phyloP scores from a whole-genome alignment of 2,113 vertebrate species.

The Peromyscus maniculatus region DNA sequence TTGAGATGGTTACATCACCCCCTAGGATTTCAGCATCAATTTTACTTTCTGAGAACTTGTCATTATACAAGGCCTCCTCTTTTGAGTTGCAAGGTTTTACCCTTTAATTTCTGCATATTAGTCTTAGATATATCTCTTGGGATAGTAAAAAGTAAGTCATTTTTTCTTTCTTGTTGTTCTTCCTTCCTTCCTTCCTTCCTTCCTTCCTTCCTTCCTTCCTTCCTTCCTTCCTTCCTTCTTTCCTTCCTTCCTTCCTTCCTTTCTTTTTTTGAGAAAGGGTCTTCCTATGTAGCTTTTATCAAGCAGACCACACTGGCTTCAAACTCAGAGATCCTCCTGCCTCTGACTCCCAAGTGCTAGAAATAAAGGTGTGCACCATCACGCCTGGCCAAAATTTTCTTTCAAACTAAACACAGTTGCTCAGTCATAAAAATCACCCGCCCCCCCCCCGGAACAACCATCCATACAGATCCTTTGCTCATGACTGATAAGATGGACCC shows the following conservation, averaged over 20 bases:
- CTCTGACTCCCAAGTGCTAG: neutral
- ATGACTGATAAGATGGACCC: neutral
- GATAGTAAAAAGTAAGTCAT: neutral
- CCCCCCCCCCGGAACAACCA: neutral
- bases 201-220: too few species aligned
- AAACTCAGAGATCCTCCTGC: neutral
- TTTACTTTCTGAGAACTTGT: slow-evolving; percentile 11
- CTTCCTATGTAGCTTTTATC: neutral
- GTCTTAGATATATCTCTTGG: neutral
- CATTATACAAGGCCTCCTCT: neutral
- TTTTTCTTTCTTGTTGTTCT: neutral
- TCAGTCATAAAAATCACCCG: neutral
- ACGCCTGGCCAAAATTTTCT: neutral
- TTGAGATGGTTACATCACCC: neutral
- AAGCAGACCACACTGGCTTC: neutral
- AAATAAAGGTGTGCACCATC: neutral
- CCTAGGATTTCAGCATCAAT: neutral
- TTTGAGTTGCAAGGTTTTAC: neutral
- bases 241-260: neutral
- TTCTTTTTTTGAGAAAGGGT: neutral
- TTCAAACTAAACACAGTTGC: slow-evolving; percentile 9
- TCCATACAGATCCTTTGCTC: neutral
- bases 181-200: neutral
- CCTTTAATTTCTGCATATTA: neutral
- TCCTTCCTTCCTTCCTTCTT: too few species aligned